These are phyloP conservation scores for Mizuhopecten yessoensis DNA, from an alignment of 1,140 invertebrate species.

Conservation along the genomic window DNA sequence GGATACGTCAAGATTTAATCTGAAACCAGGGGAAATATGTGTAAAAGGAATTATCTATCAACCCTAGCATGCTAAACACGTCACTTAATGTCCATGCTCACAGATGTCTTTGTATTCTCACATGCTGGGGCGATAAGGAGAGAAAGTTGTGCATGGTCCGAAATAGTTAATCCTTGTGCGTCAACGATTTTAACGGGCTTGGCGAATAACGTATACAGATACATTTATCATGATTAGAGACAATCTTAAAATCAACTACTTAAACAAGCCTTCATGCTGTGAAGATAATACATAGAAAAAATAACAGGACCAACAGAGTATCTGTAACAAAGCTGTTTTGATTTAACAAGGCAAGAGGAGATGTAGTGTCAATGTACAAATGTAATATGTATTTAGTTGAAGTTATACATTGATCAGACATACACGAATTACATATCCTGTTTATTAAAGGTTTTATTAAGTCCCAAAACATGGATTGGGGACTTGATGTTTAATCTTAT, in stretches of 20 bases:
- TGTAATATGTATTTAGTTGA: too few relatives aligned
- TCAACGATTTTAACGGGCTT: constrained; percentile 8
- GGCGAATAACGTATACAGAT: background rate
- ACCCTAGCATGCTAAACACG: background rate
- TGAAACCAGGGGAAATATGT: background rate
- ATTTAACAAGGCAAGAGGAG: too few relatives aligned
- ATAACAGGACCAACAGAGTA: too few relatives aligned
- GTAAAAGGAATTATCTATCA: background rate
- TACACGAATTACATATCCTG: too few relatives aligned
- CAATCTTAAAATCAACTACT: background rate
- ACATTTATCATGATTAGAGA: background rate
- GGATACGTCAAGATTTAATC: background rate
- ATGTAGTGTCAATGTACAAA: too few relatives aligned
- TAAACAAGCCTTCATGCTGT: background rate
- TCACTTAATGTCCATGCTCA: background rate
- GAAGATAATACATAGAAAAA: too few relatives aligned
- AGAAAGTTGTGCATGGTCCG: background rate
- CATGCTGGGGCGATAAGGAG: background rate
- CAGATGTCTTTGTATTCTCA: background rate
- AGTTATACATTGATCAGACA: too few relatives aligned
- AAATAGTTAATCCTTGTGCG: background rate
- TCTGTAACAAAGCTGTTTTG: too few relatives aligned
- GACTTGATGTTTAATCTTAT: too few relatives aligned
- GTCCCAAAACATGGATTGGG: too few relatives aligned
- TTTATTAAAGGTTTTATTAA: too few relatives aligned